Percentiles rank a stretch among this genome's conserved stretches.
These are phyloP conservation scores for Solea solea DNA, from an alignment of 2,113 vertebrate species.

Conservation along the genomic window DNA sequence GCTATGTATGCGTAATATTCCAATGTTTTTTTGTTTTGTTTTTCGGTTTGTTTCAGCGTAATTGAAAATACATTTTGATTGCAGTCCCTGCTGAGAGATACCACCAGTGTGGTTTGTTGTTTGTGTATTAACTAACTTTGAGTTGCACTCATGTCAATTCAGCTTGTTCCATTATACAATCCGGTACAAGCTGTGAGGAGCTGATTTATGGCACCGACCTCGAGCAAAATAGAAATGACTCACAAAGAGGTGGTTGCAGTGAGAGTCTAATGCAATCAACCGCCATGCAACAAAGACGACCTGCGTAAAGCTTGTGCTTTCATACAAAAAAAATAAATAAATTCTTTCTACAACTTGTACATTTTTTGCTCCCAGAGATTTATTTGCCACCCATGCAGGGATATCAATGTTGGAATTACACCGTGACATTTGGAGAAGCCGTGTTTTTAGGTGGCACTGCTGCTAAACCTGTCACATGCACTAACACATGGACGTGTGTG, in stretches of 20 bases:
- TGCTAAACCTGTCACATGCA: too few species aligned
- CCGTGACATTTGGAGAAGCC: too few species aligned
- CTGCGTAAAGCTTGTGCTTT: neutral
- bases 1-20: neutral
- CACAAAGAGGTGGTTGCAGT: neutral
- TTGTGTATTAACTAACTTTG: neutral
- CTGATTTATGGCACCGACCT: neutral
- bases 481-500: too few species aligned
- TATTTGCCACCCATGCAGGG: too few species aligned
- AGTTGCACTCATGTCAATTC: neutral
- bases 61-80: neutral
- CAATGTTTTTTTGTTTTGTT: neutral
- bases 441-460: too few species aligned
- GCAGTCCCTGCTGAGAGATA: neutral
- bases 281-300: neutral
- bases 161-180: conserved; percentile 2
- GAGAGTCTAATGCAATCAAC: conserved; percentile 4
- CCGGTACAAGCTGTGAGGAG: neutral
- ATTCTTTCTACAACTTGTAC: neutral
- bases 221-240: neutral
- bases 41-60: too few species aligned
- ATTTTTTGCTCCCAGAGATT: too few species aligned
- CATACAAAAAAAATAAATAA: too few species aligned
- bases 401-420: too few species aligned
- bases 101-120: neutral